Evolutionary conservation across 2,888 invertebrate genomes (phyloP).

Genomic region (Eristalinus aeneus): DNA sequence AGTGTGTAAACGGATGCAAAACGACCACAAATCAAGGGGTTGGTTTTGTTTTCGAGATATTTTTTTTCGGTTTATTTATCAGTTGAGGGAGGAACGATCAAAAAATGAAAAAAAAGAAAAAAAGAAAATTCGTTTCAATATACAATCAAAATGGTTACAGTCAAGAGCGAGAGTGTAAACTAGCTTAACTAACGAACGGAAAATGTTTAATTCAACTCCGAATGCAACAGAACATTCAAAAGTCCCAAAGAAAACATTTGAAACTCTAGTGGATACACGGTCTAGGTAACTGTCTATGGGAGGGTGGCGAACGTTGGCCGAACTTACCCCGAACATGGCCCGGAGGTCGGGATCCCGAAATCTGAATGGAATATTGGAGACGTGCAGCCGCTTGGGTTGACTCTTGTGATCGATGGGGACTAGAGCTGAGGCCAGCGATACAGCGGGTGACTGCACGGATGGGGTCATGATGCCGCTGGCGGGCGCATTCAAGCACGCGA

Average conservation of each 20-base stretch:
- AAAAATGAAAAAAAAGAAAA: conserved; percentile 70
- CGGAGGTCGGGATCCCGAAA: conserved; percentile 99
- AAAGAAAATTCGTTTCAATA: conserved; percentile 65
- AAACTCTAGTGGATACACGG: conserved; percentile 52
- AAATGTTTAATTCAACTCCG: conserved; percentile 61
- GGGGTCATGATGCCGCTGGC: conserved; percentile 78
- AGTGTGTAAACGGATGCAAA: conserved; percentile 70
- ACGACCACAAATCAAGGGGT: conserved; percentile 71
- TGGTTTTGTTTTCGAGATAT: conserved; percentile 62
- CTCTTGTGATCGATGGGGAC: conserved; percentile 83
- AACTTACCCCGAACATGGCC: conserved; percentile 98
- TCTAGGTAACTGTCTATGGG: conserved; percentile 49
- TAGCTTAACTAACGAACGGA: conserved; percentile 39
- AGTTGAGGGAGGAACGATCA: conserved; percentile 71
- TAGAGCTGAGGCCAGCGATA: conserved; percentile 81
- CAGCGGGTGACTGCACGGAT: conserved; percentile 80
- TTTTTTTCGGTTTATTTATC: conserved; percentile 26
- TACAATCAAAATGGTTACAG: conserved; percentile 67
- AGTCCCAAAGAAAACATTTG: conserved; percentile 69
- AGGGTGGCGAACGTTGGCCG: not conserved
- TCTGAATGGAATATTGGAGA: conserved; percentile 99
- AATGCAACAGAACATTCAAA: conserved; percentile 71
- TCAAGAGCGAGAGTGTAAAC: conserved; percentile 61
- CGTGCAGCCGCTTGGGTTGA: conserved; percentile 97
- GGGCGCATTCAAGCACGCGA: conserved; percentile 78